Evolutionary conservation across 2,113 vertebrate species (phyloP), one percentile per base, ranked within the genome.

Genomic region (Riparia riparia): DNA sequence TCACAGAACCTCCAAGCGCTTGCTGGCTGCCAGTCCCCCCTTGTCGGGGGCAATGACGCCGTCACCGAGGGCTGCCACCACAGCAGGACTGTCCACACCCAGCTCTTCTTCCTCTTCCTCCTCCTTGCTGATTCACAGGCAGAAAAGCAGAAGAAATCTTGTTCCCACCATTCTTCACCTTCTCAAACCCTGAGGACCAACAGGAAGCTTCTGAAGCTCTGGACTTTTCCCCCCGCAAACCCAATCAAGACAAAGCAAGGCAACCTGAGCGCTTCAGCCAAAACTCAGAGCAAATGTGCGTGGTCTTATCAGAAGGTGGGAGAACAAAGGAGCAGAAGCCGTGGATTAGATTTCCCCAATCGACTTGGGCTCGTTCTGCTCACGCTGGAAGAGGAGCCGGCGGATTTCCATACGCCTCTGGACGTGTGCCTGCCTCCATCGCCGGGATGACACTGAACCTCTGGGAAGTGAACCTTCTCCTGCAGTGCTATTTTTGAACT

Each of bases 401-500:
- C 47, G 31, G 66, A 66, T 57, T 90, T 90, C 73, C 85, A 80
- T 4, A 7, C 0, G 3, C 0, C 0, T 19, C 31, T 95, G 96
- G 93, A 96, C 39, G 60, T 21, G 68, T 84, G 96, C 96, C 95
- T 64, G 71, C 56, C 77, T 25, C 91, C 81, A 39, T 17, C 0
- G 0, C 58, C 10, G 37, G n/a, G 31, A 8, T 1, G 74, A 66
- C 82, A 94, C 54, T 4, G 15, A 94, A 95, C 82, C 79, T 56
- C 74, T 82, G 66, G 54, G 79, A 89, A 61, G 79, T 12, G 47
- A 90, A 68, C 50, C 93, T 93, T 37, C 74, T 83, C 92, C 93
- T 72, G 82, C 88, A 96, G 65, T 37, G 31, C 80, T 97, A 83
- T 93, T 96, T 96, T 60, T 92, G 96, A 93, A 90, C 85, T 69